Evolutionary conservation across 1,140 invertebrate genomes (phyloP).

Genomic region (Drosophila micromelanica): DNA sequence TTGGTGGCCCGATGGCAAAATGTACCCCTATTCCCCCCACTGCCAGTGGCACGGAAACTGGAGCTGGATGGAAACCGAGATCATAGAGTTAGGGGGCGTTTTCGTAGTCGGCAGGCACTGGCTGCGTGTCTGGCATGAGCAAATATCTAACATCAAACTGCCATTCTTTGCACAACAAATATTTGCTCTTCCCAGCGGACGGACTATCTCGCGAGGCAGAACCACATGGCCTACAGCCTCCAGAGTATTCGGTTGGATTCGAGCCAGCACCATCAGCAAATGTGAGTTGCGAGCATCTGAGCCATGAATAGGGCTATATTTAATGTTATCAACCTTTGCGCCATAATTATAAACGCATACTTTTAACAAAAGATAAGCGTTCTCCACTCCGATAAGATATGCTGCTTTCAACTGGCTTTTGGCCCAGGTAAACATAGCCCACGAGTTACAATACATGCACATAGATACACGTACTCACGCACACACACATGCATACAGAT

Average conservation of each 20-base stretch:
- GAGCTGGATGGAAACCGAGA: slow-evolving; percentile 17
- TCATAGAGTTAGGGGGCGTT: background rate
- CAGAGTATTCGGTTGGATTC: background rate
- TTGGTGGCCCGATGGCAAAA: slow-evolving; percentile 25
- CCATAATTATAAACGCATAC: slow-evolving; percentile 66
- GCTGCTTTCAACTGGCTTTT: slow-evolving; percentile 15
- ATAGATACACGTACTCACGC: background rate
- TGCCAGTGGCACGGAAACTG: background rate
- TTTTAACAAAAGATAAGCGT: slow-evolving; percentile 64
- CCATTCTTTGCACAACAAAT: slow-evolving; percentile 69
- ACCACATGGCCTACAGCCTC: slow-evolving; percentile 25
- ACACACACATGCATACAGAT: background rate
- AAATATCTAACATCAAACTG: slow-evolving; percentile 67
- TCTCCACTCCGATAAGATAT: slow-evolving; percentile 66
- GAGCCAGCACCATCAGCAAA: background rate
- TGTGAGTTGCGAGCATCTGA: background rate
- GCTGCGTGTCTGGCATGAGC: slow-evolving; percentile 48
- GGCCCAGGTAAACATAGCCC: slow-evolving; percentile 13
- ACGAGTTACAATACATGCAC: slow-evolving; percentile 16
- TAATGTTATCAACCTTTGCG: slow-evolving; percentile 67
- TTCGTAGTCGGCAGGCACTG: background rate
- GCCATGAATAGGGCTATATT: slow-evolving; percentile 29
- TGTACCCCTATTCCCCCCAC: background rate
- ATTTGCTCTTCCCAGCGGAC: slow-evolving; percentile 51
- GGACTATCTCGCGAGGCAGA: background rate